Base-by-base conservation (phyloP, 23 tunicate genomes). In the Styela clava region DNA sequence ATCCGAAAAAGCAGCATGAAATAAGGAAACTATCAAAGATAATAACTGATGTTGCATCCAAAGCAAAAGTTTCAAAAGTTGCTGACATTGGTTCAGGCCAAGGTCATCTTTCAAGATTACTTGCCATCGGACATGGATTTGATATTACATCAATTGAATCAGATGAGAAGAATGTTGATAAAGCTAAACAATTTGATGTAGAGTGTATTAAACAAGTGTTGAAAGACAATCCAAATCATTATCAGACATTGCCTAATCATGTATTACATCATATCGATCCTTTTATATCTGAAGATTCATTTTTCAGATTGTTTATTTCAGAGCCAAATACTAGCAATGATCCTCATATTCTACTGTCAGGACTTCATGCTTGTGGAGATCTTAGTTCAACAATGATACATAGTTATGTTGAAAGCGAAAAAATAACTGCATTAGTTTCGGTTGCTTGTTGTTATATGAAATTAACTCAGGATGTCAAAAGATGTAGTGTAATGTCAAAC, bases 361-460 rank as follows among this genome's bases (percentile, higher is more conserved):
- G 97, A 1, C 64, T 92, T 23, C 97, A 92, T 79, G 97, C 97
- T 31, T 92, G 97, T 76, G 97, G 97, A 16, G 97, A 92, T 74
- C 76, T 92, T 27, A 86, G 91, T 83, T 87, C 97, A 25, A 92
- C 97, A 26, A 92, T 92, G 97, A 74, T 92, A 9, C 31, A 85
- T 32, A 33, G 83, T 62, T 92, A 83, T 74, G 76, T 37, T 20
- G 85, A 92, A 63, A 69, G 86, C 52, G 28, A 68, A 33, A 25
- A 37, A 20, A 78, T 92, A 28, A 51, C 62, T 3, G 83, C 91
- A 1, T 63, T 92, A 1, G 91, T 92, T 1, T 92, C 97, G 23
- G 91, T 92, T 7, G 85, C 97, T 27, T 92, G 97, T 51, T 92
- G 97, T 56, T 92, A 92, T 88, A 91, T 86, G 90, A 91, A 91